A percentile compares a stretch with the other conserved stretches of the same genome.
These are phyloP conservation scores for Planococcus citri DNA, from an alignment of 1,140 invertebrate species.

Conservation along the genomic window DNA sequence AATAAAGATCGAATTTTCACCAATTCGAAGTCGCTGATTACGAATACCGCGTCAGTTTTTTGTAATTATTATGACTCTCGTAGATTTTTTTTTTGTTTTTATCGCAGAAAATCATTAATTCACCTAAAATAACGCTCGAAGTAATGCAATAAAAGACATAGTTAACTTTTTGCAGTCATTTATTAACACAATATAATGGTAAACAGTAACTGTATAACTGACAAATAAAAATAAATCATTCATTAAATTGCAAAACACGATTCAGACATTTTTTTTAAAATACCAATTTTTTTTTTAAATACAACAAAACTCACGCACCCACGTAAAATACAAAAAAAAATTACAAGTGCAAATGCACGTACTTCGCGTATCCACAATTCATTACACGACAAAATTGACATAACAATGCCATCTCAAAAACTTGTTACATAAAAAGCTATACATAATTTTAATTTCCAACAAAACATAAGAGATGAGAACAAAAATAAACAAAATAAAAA, in stretches of 20 bases:
- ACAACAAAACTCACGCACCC: neutral
- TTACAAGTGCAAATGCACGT: neutral
- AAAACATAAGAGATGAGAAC: too few species aligned
- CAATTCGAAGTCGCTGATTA: too few species aligned
- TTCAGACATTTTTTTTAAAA: neutral
- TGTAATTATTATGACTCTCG: too few species aligned
- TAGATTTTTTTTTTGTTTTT: too few species aligned
- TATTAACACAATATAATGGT: slow-evolving; percentile 17
- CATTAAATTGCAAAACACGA: neutral
- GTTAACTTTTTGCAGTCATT: slow-evolving; percentile 14
- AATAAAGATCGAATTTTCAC: too few species aligned
- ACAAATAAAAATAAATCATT: neutral
- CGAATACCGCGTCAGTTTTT: too few species aligned
- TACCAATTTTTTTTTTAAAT: neutral
- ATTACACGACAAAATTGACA: neutral
- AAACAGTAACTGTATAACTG: slow-evolving; percentile 18
- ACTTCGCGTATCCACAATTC: neutral
- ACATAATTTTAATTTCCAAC: neutral
- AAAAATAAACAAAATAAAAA: too few species aligned
- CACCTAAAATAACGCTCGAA: too few species aligned
- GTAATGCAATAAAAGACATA: too few species aligned
- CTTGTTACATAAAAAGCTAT: neutral
- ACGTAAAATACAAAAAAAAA: neutral
- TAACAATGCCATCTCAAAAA: neutral
- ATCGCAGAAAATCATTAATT: too few species aligned